Evolutionary conservation across 1,140 invertebrate species (phyloP).

Genomic region (Caenorhabditis elegans): DNA sequence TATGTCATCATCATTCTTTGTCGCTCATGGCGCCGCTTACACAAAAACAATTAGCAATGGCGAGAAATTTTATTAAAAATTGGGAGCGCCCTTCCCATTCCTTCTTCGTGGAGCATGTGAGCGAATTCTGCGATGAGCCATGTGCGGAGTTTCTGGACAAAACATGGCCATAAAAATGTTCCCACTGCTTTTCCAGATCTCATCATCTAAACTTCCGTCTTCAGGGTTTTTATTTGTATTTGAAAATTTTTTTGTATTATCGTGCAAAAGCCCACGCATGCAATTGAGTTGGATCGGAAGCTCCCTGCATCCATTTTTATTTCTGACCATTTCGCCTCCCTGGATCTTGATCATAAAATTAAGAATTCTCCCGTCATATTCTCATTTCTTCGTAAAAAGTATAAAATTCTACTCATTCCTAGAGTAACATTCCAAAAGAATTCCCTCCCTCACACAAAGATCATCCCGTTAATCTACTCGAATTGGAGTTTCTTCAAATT

Average conservation of each 20-base stretch:
- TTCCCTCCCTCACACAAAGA: background rate
- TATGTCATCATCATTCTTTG: constrained; percentile 15
- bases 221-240: no score
- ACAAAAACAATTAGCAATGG: constrained; percentile 15
- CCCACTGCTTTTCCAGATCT: no score
- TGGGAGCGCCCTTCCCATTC: background rate
- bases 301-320: no score
- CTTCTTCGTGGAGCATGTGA: background rate
- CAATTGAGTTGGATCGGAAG: no score
- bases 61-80: constrained; percentile 30
- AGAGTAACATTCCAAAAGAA: background rate
- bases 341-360: background rate
- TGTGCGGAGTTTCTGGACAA: background rate
- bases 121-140: background rate
- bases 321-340: background rate
- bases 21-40: background rate
- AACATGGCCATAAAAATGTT: background rate
- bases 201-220: no score
- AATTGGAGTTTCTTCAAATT: no score
- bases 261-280: no score
- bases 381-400: background rate
- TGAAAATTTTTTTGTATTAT: no score
- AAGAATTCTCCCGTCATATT: background rate
- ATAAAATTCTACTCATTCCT: background rate
- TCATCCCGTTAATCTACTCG: background rate